These are phyloP conservation scores for Gavia stellata DNA, from an alignment of 2,113 vertebrate species.

Conservation along the genomic window DNA sequence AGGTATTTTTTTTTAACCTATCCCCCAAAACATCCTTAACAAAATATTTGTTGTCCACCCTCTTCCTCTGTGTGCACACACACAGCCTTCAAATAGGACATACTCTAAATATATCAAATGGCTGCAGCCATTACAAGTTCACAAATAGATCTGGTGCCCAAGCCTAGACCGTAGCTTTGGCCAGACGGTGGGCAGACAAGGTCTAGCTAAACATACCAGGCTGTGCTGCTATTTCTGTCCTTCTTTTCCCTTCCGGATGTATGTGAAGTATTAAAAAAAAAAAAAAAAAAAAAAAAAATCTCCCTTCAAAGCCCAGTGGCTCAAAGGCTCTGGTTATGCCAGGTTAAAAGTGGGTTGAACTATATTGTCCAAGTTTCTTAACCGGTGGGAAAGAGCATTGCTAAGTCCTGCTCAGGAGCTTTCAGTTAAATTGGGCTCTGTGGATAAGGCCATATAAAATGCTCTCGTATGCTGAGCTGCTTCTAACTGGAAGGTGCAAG, in stretches of 20 bases:
- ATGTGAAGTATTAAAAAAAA: not conserved
- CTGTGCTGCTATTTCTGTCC: slow-evolving; percentile 4
- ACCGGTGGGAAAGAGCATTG: not conserved
- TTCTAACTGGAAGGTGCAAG: too few species aligned
- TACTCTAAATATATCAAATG: not conserved
- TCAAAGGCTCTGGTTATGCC: not conserved
- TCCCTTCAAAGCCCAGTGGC: not conserved
- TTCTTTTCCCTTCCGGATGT: not conserved
- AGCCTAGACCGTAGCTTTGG: not conserved
- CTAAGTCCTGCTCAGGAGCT: not conserved
- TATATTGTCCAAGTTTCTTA: not conserved
- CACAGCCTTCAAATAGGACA: not conserved
- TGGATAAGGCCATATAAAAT: not conserved
- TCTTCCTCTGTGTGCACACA: not conserved
- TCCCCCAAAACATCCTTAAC: slow-evolving; percentile 8
- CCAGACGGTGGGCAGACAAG: not conserved
- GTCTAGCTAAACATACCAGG: not conserved
- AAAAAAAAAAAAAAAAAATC: not conserved
- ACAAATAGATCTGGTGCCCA: slow-evolving; percentile 6
- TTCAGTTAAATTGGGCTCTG: not conserved
- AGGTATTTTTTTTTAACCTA: not conserved
- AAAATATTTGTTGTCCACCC: slow-evolving; percentile 39
- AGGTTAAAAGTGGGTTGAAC: not conserved
- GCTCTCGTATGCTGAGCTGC: not conserved
- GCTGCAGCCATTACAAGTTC: not conserved